Conservation (phyloP, 2,113 vertebrate species). For the Ploceus nigricollis region DNA sequence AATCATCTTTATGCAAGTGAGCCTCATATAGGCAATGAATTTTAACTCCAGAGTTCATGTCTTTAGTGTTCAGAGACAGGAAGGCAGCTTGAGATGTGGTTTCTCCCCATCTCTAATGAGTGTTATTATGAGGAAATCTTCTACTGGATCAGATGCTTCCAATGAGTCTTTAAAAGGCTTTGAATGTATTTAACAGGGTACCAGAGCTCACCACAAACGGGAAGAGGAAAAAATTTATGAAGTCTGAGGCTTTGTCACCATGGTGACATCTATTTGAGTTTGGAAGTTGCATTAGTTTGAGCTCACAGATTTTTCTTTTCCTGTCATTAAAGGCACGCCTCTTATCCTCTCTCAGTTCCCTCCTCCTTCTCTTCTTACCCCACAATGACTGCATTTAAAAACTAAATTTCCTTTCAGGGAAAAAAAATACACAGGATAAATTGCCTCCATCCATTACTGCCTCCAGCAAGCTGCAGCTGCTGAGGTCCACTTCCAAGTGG, state of each 20-base stretch:
- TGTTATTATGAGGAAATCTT: neutral
- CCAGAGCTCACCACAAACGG: constrained; percentile 25
- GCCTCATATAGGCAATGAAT: neutral
- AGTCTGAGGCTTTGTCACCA: constrained; percentile 34
- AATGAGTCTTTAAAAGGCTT: constrained; percentile 13
- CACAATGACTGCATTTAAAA: neutral
- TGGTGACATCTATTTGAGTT: constrained; percentile 30
- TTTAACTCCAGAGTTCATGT: neutral
- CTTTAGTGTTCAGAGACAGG: neutral
- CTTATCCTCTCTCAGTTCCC: neutral
- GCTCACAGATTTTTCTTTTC: constrained; percentile 36
- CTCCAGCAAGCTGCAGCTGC: neutral
- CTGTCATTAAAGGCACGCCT: neutral
- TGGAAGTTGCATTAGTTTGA: neutral
- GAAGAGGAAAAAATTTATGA: constrained; percentile 3
- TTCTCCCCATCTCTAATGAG: neutral
- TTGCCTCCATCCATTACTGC: neutral
- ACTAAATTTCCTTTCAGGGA: neutral
- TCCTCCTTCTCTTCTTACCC: constrained; percentile 3
- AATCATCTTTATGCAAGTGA: neutral
- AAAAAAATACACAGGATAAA: neutral
- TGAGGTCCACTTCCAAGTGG: neutral
- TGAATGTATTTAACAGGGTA: neutral
- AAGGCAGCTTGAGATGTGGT: constrained; percentile 14
- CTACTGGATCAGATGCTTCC: neutral